phyloP scores from a whole-genome alignment of 1,140 invertebrate genomes.

The Lasioglossum baleicum region DNA sequence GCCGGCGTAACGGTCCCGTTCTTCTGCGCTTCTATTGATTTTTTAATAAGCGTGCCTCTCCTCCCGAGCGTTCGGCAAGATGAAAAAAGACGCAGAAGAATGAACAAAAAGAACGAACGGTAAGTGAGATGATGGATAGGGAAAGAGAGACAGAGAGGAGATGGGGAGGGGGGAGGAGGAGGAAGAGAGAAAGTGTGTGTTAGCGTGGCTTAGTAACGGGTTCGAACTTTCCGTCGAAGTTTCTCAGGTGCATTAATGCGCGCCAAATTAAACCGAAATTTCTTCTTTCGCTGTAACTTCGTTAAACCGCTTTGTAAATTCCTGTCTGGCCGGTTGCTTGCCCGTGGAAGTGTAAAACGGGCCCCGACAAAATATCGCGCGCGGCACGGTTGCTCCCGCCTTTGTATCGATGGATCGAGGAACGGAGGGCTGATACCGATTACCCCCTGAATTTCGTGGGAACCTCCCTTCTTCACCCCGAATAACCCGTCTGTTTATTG shows the following conservation, averaged over 20 bases:
- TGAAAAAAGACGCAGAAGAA: slow-evolving; percentile 1
- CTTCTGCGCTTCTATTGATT: slow-evolving; percentile 30
- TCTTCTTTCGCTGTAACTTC: slow-evolving; percentile 54
- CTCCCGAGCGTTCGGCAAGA: slow-evolving; percentile 7
- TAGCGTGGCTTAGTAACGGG: slow-evolving; percentile 10
- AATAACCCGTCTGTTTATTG: not conserved
- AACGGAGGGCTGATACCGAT: not conserved
- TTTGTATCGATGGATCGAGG: slow-evolving; percentile 43
- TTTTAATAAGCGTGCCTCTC: slow-evolving; percentile 38
- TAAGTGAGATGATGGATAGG: no score
- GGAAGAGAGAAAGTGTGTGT: not conserved
- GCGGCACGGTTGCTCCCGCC: not conserved
- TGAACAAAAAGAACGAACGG: not conserved
- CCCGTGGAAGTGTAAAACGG: slow-evolving; percentile 45
- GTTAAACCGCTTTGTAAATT: slow-evolving; percentile 66
- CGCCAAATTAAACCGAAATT: slow-evolving; percentile 64
- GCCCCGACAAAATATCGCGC: slow-evolving; percentile 42
- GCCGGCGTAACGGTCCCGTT: slow-evolving; percentile 1
- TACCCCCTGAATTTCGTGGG: not conserved
- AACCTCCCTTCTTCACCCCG: not conserved
- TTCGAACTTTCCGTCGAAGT: slow-evolving; percentile 53
- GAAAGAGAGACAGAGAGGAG: not conserved
- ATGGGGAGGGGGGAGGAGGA: not conserved
- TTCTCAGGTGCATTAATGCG: slow-evolving; percentile 63
- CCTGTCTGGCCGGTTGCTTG: slow-evolving; percentile 39